These are phyloP conservation scores for Magallana ariakensis DNA, from an alignment of 1,140 invertebrate species.

Conservation along the genomic window DNA sequence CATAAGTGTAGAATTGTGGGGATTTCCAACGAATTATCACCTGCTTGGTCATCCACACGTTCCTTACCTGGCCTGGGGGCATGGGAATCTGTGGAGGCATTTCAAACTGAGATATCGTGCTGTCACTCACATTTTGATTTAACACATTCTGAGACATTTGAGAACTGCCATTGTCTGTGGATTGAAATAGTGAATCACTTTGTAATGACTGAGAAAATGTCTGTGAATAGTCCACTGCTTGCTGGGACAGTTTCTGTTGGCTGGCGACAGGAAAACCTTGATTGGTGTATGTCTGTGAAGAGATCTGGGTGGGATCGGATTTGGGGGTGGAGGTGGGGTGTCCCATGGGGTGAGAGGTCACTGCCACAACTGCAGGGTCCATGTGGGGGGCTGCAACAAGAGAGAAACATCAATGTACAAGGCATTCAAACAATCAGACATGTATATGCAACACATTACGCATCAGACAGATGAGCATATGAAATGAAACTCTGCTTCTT, in stretches of 20 bases:
- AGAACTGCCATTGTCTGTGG: constrained; percentile 52
- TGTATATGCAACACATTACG: no score
- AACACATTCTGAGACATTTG: constrained; percentile 54
- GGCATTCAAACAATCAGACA: no score
- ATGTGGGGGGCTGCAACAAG: constrained; percentile 75
- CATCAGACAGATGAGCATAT: no score
- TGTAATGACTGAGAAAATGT: constrained; percentile 63
- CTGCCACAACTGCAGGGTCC: constrained; percentile 80
- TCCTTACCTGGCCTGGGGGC: constrained; percentile 65
- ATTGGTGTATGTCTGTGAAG: constrained; percentile 47
- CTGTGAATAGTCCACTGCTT: constrained; percentile 57
- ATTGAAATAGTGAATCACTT: constrained; percentile 65
- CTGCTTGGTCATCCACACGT: constrained; percentile 48
- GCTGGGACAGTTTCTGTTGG: constrained; percentile 52
- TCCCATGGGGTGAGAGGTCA: constrained; percentile 71
- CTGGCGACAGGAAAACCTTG: constrained; percentile 49
- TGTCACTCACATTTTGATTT: constrained; percentile 60
- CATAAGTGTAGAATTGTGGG: constrained; percentile 15
- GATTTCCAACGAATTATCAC: constrained; percentile 1
- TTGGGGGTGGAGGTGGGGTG: constrained; percentile 44
- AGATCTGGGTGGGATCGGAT: constrained; percentile 42
- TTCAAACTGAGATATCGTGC: constrained; percentile 69
- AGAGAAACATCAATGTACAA: not conserved
- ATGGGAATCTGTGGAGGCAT: constrained; percentile 73
- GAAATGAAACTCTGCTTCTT: no score